Percentiles rank a stretch among this genome's conserved stretches.
These are phyloP conservation scores for Atopsyche davidsoni DNA, from an alignment of 1,140 invertebrate genomes.

Conservation along the genomic window DNA sequence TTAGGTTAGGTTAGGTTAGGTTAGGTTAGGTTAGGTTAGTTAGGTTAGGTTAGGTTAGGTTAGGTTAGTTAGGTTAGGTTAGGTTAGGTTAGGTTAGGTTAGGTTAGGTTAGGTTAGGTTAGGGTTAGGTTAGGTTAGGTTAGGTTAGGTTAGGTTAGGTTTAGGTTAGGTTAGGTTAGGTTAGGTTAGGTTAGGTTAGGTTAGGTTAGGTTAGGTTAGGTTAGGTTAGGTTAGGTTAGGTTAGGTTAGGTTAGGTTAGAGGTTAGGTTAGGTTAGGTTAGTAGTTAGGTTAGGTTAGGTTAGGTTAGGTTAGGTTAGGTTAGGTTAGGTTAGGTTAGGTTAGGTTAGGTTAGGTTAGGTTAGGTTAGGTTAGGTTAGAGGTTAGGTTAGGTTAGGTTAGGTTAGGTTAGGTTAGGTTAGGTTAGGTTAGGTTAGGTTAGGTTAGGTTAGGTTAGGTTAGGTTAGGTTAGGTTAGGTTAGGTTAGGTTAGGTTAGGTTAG, in stretches of 20 bases:
- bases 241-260: slow-evolving; percentile 27
- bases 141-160: slow-evolving; percentile 18
- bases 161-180: slow-evolving; percentile 30
- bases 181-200: slow-evolving; percentile 33
- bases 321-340: slow-evolving; percentile 32
- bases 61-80: slow-evolving; percentile 28
- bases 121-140: too few relatives aligned
- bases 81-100: slow-evolving; percentile 33
- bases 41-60: slow-evolving; percentile 31
- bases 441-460: slow-evolving; percentile 31
- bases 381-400: slow-evolving; percentile 18
- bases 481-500: slow-evolving; percentile 30
- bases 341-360: slow-evolving; percentile 33
- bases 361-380: slow-evolving; percentile 31
- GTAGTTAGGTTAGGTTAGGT: too few relatives aligned
- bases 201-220: slow-evolving; percentile 32
- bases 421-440: slow-evolving; percentile 34
- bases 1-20: slow-evolving; percentile 32
- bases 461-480: slow-evolving; percentile 32
- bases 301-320: slow-evolving; percentile 25
- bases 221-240: slow-evolving; percentile 32
- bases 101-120: slow-evolving; percentile 33
- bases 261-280: slow-evolving; percentile 22
- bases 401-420: slow-evolving; percentile 30
- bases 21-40: slow-evolving; percentile 32